Percentiles rank a stretch among this genome's conserved stretches.
phyloP scores from a whole-genome alignment of 2,113 vertebrate genomes.

The Herpailurus yagouaroundi region DNA sequence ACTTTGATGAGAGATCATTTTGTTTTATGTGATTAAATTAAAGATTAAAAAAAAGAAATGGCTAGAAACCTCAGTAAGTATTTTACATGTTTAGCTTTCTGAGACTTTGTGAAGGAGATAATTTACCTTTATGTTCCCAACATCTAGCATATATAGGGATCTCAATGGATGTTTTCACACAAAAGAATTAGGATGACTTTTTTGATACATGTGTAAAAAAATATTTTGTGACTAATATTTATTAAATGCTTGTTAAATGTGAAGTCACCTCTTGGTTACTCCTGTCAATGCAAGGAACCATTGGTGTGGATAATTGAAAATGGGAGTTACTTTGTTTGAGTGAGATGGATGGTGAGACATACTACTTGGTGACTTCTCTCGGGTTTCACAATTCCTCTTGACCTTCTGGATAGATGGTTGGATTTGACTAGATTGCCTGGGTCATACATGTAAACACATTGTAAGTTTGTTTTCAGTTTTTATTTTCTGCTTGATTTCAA shows the following conservation, averaged over 20 bases:
- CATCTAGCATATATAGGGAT: neutral
- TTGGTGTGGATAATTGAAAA: conserved; percentile 40
- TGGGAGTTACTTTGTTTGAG: neutral
- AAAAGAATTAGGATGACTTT: neutral
- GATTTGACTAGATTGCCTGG: conserved; percentile 29
- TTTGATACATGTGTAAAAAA: conserved; percentile 33
- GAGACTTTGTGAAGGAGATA: conserved; percentile 37
- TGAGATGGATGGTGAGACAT: neutral
- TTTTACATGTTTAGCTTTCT: conserved; percentile 46
- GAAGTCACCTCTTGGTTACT: conserved; percentile 32
- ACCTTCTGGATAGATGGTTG: neutral
- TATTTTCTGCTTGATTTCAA: conserved; percentile 58
- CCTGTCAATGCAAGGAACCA: neutral
- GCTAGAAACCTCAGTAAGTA: neutral
- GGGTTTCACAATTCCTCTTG: neutral
- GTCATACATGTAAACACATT: conserved; percentile 11
- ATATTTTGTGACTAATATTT: conserved; percentile 49
- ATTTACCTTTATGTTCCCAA: neutral
- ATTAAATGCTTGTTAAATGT: conserved; percentile 39
- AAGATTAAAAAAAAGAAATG: neutral
- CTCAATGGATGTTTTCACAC: conserved; percentile 49
- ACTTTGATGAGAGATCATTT: conserved; percentile 3
- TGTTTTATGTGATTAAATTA: conserved; percentile 17
- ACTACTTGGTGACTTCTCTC: neutral
- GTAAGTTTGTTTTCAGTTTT: conserved; percentile 53